Conservation (phyloP, 2,888 invertebrate genomes). For the Cheilosia vernalis region DNA sequence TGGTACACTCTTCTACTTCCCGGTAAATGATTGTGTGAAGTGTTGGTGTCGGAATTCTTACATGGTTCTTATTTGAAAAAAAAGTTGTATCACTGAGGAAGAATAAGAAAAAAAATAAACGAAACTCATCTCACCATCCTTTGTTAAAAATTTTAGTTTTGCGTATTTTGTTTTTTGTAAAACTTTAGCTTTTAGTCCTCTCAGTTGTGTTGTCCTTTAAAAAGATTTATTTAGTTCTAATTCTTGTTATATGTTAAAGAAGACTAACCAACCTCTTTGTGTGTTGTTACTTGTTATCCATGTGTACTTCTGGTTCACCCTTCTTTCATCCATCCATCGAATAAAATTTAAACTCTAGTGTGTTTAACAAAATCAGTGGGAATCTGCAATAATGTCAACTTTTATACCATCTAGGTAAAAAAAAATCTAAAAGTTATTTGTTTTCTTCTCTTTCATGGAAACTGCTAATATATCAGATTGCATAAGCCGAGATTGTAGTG, state of each 20-base stretch:
- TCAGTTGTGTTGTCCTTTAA: conserved; percentile 22
- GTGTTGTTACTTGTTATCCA: conserved; percentile 34
- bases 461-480: conserved; percentile 39
- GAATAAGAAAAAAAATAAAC: conserved; percentile 1
- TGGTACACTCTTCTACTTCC: conserved; percentile 37
- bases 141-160: not conserved
- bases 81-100: conserved; percentile 15
- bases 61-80: conserved; percentile 41
- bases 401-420: conserved; percentile 27
- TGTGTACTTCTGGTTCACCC: conserved; percentile 17
- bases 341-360: conserved; percentile 52
- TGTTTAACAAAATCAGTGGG: conserved; percentile 38
- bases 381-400: conserved; percentile 64
- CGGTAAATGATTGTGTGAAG: conserved; percentile 44
- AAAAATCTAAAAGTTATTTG: conserved; percentile 9
- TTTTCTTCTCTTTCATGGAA: conserved; percentile 37
- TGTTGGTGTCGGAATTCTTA: conserved; percentile 69
- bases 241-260: conserved; percentile 69
- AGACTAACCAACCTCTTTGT: conserved; percentile 36
- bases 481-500: conserved; percentile 44
- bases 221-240: conserved; percentile 58
- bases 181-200: not conserved
- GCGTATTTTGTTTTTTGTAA: conserved; percentile 12
- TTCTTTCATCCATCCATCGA: conserved; percentile 22
- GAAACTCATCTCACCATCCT: conserved; percentile 12